Percentiles rank a stretch among this genome's conserved stretches.
These are phyloP conservation scores for Xestia rhomboidea DNA, from an alignment of 2,888 invertebrate genomes.

Conservation along the genomic window DNA sequence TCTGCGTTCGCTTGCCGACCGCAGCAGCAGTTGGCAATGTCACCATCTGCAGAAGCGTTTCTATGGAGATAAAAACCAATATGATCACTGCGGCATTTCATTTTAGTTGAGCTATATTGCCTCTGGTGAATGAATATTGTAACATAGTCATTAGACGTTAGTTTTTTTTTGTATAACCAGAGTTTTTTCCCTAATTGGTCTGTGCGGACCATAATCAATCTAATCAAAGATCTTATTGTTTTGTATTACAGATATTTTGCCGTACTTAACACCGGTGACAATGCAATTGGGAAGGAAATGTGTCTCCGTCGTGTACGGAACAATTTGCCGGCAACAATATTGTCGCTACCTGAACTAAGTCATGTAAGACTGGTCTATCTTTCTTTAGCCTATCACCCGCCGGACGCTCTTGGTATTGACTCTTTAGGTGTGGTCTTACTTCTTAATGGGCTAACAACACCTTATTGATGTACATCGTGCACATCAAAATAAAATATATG, in stretches of 20 bases:
- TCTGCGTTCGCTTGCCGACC: neutral
- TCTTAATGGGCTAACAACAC: no score
- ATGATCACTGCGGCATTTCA: neutral
- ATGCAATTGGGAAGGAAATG: constrained; percentile 36
- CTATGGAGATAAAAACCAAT: neutral
- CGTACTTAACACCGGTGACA: constrained; percentile 33
- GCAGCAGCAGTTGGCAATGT: neutral
- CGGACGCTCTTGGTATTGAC: neutral
- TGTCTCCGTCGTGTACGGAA: constrained; percentile 30
- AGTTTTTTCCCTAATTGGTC: neutral
- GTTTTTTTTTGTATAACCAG: neutral
- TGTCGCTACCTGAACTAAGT: constrained; percentile 48
- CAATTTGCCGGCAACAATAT: constrained; percentile 42
- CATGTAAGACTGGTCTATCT: constrained; percentile 18
- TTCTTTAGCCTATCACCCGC: neutral
- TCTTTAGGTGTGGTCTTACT: neutral
- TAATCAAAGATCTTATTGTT: constrained; percentile 7
- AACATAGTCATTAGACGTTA: neutral
- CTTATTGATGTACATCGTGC: no score
- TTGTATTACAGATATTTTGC: constrained; percentile 46
- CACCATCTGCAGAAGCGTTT: neutral
- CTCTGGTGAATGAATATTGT: neutral
- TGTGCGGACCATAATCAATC: neutral
- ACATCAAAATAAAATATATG: no score
- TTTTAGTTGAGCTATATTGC: neutral